Evolutionary conservation across 2,797 vertebrate genomes (phyloP), one percentile per base, ranked within the genome.

Genomic region (Heterohyrax brucei): DNA sequence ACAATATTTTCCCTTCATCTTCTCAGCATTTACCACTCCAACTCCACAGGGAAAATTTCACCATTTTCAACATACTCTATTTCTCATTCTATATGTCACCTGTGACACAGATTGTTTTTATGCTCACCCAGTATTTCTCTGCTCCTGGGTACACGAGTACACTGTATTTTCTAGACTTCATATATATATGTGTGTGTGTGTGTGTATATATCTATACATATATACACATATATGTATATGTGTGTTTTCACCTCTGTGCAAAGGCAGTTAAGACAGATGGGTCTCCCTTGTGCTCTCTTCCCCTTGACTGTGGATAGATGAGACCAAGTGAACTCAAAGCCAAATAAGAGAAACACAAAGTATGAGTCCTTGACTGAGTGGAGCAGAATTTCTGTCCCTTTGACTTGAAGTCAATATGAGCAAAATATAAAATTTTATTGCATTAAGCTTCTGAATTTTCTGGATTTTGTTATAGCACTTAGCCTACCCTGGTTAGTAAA

Each of bases 281-380:
- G 1, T 73, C 62, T 78, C 89, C 46, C 44, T 72, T 6, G 56
- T 28, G 4, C 7, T 56, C 24, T 94, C 28, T 93, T 73, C 24
- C 77, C 66, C 87, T 82, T 94, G 70, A 76, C 33, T 94, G 24
- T 5, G 84, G 78, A 78, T 50, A 13, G 6, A 91, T 53, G 39
- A 87, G 14, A 81, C 1, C 21, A 80, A 75, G 26, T 24, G 44
- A 83, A 91, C 0, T 33, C 10, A 50, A 44, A 61, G 21, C 6
- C 62, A 30, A 16, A 75, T 21, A n/a, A 10, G 39, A 87, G 48
- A 91, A 21, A 73, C 22, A 8, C 0, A 44, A 14, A 66, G 46
- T 10, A 19, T 68, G 3, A 28, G 4, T 77, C 28, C 24, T 21
- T 1, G 59, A 68, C 56, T 48, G 10, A 26, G 1, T 39, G 21